Evolutionary conservation across 2,113 vertebrate species (phyloP).

Genomic region (Vulpes ferrilata): DNA sequence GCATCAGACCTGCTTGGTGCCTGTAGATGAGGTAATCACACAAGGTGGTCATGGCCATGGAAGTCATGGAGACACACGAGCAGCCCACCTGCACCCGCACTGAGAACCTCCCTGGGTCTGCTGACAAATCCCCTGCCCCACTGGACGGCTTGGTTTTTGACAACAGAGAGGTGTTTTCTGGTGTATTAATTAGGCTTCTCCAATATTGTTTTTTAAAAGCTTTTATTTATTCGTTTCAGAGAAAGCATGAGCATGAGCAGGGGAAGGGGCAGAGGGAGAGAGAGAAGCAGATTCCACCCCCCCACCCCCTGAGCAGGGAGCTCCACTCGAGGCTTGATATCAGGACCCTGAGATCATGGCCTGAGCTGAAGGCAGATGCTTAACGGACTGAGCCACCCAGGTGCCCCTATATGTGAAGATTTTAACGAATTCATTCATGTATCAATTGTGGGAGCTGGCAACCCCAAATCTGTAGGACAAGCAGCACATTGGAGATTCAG

Average conservation of each 20-base stretch:
- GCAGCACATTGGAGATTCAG: neutral
- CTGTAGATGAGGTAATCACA: neutral
- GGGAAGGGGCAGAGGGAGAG: neutral
- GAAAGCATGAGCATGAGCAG: neutral
- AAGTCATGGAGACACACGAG: rapidly evolving
- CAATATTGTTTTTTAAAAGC: neutral
- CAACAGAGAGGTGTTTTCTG: neutral
- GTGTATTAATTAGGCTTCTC: neutral
- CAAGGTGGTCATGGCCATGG: neutral
- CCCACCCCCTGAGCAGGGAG: neutral
- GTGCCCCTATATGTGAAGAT: neutral
- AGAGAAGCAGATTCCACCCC: neutral
- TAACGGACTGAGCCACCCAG: neutral
- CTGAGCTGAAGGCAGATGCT: neutral
- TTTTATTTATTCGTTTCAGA: neutral
- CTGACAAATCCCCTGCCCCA: neutral
- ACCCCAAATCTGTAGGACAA: neutral
- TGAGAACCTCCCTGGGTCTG: neutral
- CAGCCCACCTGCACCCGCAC: neutral
- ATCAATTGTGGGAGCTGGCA: neutral
- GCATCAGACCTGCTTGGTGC: neutral
- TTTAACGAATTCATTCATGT: neutral
- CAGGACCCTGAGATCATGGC: neutral
- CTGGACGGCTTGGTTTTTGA: neutral
- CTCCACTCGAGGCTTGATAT: neutral